Evolutionary conservation across 2,888 invertebrate species (phyloP).

Genomic region (Clostera curtula): DNA sequence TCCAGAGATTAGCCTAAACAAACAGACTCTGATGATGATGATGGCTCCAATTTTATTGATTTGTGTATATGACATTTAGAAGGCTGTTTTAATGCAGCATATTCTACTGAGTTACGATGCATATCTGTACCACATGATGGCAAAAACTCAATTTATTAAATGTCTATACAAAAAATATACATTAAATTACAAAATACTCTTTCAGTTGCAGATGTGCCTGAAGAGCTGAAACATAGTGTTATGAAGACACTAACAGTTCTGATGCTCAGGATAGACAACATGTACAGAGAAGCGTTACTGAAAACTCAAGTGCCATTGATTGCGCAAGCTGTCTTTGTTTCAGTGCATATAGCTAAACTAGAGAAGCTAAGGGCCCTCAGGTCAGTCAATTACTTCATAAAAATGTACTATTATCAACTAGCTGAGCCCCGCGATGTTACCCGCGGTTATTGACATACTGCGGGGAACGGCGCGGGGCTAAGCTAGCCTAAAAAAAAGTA

Average conservation of each 20-base stretch:
- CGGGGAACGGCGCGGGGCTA: no score
- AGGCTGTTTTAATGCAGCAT: no score
- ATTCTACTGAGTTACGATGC: no score
- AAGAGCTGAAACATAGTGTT: conserved; percentile 78
- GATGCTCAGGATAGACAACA: conserved; percentile 58
- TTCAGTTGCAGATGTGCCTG: conserved; percentile 73
- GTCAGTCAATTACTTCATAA: conserved; percentile 41
- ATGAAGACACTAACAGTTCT: conserved; percentile 70
- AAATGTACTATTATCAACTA: neutral
- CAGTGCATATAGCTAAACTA: conserved; percentile 77
- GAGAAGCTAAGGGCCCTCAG: conserved; percentile 79
- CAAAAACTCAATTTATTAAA: no score
- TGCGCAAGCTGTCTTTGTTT: conserved; percentile 78
- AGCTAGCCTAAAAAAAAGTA: no score
- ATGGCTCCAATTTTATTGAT: no score
- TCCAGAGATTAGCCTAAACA: no score
- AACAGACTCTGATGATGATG: no score
- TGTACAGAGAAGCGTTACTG: conserved; percentile 74
- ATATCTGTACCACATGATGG: no score
- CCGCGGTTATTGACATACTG: no score
- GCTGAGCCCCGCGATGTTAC: neutral
- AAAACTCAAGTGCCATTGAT: conserved; percentile 72
- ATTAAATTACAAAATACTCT: neutral
- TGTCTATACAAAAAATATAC: no score
- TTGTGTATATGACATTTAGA: no score